Evolutionary conservation across 2,113 vertebrate species (phyloP), one percentile per base, ranked within the genome.

Genomic region (Xenus cinereus): DNA sequence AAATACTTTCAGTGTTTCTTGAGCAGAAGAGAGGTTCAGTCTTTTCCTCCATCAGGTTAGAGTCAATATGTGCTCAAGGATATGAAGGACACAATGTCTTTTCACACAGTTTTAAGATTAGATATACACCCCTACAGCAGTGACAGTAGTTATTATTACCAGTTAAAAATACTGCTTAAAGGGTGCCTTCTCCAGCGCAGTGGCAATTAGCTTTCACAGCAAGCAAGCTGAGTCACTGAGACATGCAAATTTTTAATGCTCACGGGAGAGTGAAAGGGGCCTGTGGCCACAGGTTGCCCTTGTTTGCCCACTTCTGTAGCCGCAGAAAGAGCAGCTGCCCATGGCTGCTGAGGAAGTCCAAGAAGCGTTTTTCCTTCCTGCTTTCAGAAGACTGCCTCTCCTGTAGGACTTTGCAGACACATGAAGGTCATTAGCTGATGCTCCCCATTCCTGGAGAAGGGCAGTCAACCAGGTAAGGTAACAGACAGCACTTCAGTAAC

Each of bases 201-300:
- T 51, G 20, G 23, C 23, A 63, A 86, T 32, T 6, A 59, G 14
- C 12, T 88, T 85, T 76, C 59, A 30, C 63, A 84, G 23, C 0
- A 0, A 39, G 15, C 19, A 79, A 69, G 20, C n/a, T 39, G 53
- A 56, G 26, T 20, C 30, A 15, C 48, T 59, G 28, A 83, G 41
- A 35, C 5, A 2, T 33, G 37, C 27, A 6, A 71, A 17, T 32
- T 87, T 54, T 20, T 46, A 56, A 32, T 75, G 26, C 7, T 66
- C 12, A 1, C 27, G 10, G 21, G 27, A 80, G 24, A 5, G 6
- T 45, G 10, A 91, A 22, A 8, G 21, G 17, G 60, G 20, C 6
- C 27, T 73, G 32, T 37, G 46, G 32, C 45, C 26, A 35, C 30
- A 5, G 0, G 0, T 7, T 62, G 4, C 62, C 23, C 2, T 30